Conservation (phyloP, 2,797 vertebrate species). For the Pangasius larnaudii region DNA sequence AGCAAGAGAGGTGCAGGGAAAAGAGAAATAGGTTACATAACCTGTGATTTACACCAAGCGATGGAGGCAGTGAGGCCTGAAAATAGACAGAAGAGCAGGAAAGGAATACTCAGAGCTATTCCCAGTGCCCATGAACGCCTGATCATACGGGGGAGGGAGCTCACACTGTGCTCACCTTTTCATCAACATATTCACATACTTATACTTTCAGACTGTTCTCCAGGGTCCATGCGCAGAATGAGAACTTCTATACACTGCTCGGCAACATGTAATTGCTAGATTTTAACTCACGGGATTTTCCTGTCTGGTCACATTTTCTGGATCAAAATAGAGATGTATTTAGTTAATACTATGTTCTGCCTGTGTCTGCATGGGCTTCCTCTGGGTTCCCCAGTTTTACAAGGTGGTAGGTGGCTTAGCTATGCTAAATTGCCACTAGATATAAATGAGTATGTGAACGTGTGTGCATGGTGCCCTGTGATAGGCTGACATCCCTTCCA, state of each 20-base stretch:
- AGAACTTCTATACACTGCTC: conserved; percentile 6
- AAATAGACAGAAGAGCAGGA: conserved; percentile 78
- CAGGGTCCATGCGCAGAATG: conserved; percentile 35
- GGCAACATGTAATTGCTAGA: background rate
- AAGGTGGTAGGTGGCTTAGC: background rate
- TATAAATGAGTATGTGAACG: background rate
- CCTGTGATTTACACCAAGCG: conserved; percentile 72
- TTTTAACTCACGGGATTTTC: background rate
- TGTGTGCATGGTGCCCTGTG: background rate
- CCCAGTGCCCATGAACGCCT: conserved; percentile 78
- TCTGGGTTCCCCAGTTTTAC: background rate
- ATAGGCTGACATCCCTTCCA: background rate
- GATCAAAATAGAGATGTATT: background rate
- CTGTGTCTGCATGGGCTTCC: background rate
- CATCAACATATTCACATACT: conserved; percentile 46
- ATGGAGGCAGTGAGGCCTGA: conserved; percentile 70
- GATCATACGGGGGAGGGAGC: conserved; percentile 68
- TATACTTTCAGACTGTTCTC: conserved; percentile 23
- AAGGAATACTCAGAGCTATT: conserved; percentile 76
- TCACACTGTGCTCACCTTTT: conserved; percentile 53
- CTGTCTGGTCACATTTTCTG: background rate
- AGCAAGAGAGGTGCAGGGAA: conserved; percentile 42
- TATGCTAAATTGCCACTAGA: background rate
- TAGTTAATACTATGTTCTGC: too few relatives aligned
- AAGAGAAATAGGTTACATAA: conserved; percentile 72